These are phyloP conservation scores for Silvanus unidentatus DNA, from an alignment of 2,888 invertebrate genomes.

Conservation along the genomic window DNA sequence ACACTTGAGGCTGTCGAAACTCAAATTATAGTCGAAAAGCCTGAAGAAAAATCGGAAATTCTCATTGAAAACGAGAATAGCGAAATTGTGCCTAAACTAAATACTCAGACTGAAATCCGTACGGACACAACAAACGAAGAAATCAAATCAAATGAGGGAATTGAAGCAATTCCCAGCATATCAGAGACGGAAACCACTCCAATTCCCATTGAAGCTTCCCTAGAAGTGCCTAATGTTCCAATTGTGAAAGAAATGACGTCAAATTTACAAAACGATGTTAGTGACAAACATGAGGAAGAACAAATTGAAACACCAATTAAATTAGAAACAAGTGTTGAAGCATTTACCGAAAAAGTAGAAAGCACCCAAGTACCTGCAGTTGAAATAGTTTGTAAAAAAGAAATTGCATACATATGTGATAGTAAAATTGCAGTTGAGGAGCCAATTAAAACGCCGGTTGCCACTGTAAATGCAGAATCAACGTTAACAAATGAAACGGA, in stretches of 20 bases:
- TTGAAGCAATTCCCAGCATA: background rate
- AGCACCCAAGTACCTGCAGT: slow-evolving; percentile 5
- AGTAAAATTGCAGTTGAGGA: background rate
- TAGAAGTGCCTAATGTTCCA: no score
- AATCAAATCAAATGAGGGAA: background rate
- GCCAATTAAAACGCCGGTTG: no score
- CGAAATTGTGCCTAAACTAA: background rate
- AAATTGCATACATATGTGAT: slow-evolving; percentile 24
- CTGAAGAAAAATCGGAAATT: background rate
- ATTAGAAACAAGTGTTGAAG: background rate
- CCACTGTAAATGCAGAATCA: no score
- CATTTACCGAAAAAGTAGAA: background rate
- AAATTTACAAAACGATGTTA: background rate
- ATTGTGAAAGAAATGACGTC: background rate
- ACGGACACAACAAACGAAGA: background rate
- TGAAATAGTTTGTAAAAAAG: slow-evolving; percentile 25
- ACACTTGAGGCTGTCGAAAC: no score
- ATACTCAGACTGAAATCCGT: background rate
- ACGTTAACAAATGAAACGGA: no score
- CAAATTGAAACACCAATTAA: background rate
- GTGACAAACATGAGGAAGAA: background rate
- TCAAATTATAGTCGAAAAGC: no score
- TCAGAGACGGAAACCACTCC: background rate
- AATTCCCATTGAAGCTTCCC: no score
- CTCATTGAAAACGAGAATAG: background rate